Percentiles rank a stretch among this genome's conserved stretches.
Evolutionary conservation across 2,888 invertebrate species (phyloP).

Genomic region (Suillia variegata): DNA sequence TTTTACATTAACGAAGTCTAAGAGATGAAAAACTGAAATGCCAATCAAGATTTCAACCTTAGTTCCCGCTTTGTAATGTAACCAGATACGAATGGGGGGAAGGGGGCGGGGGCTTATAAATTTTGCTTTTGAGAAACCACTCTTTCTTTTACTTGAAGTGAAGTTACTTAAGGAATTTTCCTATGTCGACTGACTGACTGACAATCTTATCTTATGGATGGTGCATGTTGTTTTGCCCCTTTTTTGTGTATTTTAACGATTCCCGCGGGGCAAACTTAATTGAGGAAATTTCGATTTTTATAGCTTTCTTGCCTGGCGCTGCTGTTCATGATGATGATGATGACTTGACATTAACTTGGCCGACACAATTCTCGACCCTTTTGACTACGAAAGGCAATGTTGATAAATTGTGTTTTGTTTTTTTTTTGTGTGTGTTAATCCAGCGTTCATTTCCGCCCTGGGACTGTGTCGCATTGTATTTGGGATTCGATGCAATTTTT

Average conservation of each 20-base stretch:
- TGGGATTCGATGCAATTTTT: slow-evolving; percentile 21
- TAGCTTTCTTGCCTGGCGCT: slow-evolving; percentile 8
- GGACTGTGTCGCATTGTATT: slow-evolving; percentile 20
- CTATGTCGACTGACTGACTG: too few species aligned
- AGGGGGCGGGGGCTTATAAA: too few species aligned
- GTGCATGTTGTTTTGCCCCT: too few species aligned
- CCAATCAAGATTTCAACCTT: too few species aligned
- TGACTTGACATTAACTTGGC: not conserved
- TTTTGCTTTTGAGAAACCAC: too few species aligned
- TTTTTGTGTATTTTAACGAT: slow-evolving; percentile 26
- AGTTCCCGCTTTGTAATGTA: too few species aligned
- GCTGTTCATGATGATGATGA: not conserved
- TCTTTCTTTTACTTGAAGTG: too few species aligned
- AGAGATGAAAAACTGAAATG: too few species aligned
- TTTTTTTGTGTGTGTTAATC: not conserved
- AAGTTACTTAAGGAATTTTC: too few species aligned
- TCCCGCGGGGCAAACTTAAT: slow-evolving; percentile 32
- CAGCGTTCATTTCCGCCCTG: slow-evolving; percentile 16
- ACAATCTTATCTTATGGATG: too few species aligned
- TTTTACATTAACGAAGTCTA: too few species aligned
- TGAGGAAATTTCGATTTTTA: slow-evolving; percentile 33
- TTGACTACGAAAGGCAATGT: not conserved
- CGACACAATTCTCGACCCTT: not conserved
- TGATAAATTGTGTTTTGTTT: not conserved
- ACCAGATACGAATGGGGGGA: too few species aligned